Conservation (phyloP, 2,797 vertebrate genomes). For the Helostoma temminkii region DNA sequence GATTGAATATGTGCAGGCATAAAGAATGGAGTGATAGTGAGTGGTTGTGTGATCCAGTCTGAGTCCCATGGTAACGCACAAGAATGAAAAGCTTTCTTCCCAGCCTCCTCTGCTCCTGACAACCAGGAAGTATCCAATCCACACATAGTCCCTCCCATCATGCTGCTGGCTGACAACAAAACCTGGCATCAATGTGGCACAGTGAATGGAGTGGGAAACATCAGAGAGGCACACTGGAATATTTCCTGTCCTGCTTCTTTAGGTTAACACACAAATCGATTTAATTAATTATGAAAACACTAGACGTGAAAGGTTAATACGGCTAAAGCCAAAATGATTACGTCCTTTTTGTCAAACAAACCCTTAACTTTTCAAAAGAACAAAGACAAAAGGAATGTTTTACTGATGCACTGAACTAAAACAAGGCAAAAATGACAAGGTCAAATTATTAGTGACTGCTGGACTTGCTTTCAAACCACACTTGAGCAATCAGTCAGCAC, state of each 20-base stretch:
- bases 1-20: slow-evolving; percentile 12
- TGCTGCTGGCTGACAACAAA: slow-evolving; percentile 35
- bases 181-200: slow-evolving; percentile 24
- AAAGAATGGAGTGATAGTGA: slow-evolving; percentile 18
- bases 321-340: too few relatives aligned
- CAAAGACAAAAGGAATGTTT: too few relatives aligned
- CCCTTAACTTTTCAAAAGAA: too few relatives aligned
- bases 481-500: too few relatives aligned
- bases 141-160: slow-evolving; percentile 25
- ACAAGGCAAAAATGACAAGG: too few relatives aligned
- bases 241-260: not conserved
- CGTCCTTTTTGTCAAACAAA: too few relatives aligned
- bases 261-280: too few relatives aligned
- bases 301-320: too few relatives aligned
- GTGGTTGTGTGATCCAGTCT: slow-evolving; percentile 25
- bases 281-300: too few relatives aligned
- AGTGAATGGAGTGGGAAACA: slow-evolving; percentile 7
- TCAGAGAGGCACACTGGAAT: not conserved
- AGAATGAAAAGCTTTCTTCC: slow-evolving; percentile 69
- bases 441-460: too few relatives aligned
- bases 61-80: slow-evolving; percentile 53
- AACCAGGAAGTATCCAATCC: slow-evolving; percentile 72
- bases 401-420: too few relatives aligned
- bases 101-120: slow-evolving; percentile 63
- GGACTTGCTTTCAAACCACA: too few relatives aligned